Evolutionary conservation across 2,797 vertebrate genomes (phyloP), one percentile per base, ranked within the genome.

Genomic region (Esox lucius): DNA sequence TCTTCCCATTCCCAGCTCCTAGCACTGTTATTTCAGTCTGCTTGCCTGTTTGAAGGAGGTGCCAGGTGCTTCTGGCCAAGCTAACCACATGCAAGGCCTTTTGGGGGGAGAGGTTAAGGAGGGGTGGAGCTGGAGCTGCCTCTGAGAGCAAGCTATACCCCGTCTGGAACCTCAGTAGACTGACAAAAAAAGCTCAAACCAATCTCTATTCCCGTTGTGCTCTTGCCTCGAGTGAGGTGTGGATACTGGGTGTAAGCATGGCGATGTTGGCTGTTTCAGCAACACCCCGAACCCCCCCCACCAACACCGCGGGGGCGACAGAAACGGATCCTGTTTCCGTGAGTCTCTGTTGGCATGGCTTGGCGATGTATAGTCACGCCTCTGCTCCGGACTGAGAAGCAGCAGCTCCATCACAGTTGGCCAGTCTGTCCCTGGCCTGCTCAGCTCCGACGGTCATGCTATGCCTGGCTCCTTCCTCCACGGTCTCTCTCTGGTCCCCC

Each of bases 331-430:
- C 80, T 74, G 84, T 89, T 85, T 82, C 75, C 71, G 71, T 2
- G 48, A 85, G 87, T 88, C 86, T 85, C 87, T 85, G 84, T 89
- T 90, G 88, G 88, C 88, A 9, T 28, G 42, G 64, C 15, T 83
- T 53, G 83, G 87, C 76, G 76, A 85, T 85, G 84, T 75, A 85
- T 85, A 83, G 85, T 84, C 87, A 90, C 90, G 83, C 83, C 84
- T 56, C 19, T 19, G 17, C 51, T 56, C 84, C 85, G 84, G 86
- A 87, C 78, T 73, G 78, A 19, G 77, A 84, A 84, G 88, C 87
- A n/a, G n/a, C 89, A 91, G 83, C 5, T 92, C 89, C 87, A 88
- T 91, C 86, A 91, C 88, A 86, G 88, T 89, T 86, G 78, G 84
- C 80, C 81, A 85, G 75, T 82, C 81, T 53, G 83, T 64, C 24